Evolutionary conservation across 64 coral and sea anemone genomes (phyloP).

Genomic region (Pocillopora verrucosa): DNA sequence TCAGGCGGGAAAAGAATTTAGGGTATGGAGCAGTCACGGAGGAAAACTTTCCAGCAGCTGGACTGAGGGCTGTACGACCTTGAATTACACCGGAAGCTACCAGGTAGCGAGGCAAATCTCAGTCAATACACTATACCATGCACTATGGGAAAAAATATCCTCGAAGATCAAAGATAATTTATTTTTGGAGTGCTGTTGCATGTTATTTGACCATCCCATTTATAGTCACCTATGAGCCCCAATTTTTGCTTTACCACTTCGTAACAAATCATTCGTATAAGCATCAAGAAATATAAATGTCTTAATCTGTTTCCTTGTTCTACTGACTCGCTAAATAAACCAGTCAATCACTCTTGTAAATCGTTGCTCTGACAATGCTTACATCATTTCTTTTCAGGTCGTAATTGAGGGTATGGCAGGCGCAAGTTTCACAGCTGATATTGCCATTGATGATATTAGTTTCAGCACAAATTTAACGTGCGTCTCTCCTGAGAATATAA

Average conservation of each 20-base stretch:
- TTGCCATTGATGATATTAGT: background rate
- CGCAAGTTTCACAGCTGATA: background rate
- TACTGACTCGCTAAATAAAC: background rate
- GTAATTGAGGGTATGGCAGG: background rate
- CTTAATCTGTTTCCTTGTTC: no score
- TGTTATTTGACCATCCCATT: no score
- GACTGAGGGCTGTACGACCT: background rate
- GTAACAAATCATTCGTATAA: no score
- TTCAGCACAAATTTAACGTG: conserved; percentile 4
- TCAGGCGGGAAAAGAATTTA: background rate
- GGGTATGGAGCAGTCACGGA: background rate
- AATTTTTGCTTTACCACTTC: no score
- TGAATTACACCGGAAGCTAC: background rate
- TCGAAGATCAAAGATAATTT: no score
- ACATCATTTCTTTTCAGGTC: background rate
- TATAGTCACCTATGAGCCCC: no score
- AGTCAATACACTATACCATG: background rate
- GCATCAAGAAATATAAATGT: no score
- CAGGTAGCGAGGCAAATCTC: background rate
- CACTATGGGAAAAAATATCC: no score
- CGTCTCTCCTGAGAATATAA: background rate
- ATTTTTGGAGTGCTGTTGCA: no score
- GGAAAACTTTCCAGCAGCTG: background rate
- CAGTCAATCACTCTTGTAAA: background rate
- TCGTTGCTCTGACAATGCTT: background rate